Evolutionary conservation across 1,140 invertebrate species (phyloP).

Genomic region (Limonius californicus): DNA sequence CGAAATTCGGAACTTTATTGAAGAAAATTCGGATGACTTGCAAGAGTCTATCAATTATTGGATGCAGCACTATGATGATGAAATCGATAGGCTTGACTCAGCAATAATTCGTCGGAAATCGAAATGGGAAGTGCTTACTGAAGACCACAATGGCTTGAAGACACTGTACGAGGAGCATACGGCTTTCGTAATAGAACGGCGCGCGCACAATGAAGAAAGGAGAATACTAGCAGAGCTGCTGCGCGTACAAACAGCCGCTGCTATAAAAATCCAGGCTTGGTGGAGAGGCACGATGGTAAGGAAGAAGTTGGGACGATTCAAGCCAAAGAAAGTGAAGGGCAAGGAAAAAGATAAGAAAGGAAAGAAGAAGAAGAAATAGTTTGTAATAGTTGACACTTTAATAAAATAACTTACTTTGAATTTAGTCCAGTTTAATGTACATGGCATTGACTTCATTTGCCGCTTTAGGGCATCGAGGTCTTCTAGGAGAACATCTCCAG

Average conservation of each 20-base stretch:
- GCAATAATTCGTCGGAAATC: conserved; percentile 9
- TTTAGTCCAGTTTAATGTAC: conserved; percentile 23
- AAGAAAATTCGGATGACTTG: conserved; percentile 2
- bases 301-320: conserved; percentile 15
- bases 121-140: neutral
- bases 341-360: neutral
- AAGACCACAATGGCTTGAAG: neutral
- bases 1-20: conserved; percentile 11
- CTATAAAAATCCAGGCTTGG: conserved; percentile 20
- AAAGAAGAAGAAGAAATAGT: conserved; percentile 13
- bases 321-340: neutral
- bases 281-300: conserved; percentile 16
- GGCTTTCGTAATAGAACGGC: neutral
- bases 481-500: conserved; percentile 10
- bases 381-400: neutral
- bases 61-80: conserved; percentile 19
- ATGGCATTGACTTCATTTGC: conserved; percentile 19
- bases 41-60: conserved; percentile 5
- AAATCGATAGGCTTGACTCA: conserved; percentile 8
- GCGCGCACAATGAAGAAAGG: neutral
- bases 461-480: neutral
- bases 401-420: conserved; percentile 21
- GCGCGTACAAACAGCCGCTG: neutral
- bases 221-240: neutral
- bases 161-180: neutral